Conservation (phyloP, 1,140 invertebrate genomes). For the Neocloeon triangulifer region DNA sequence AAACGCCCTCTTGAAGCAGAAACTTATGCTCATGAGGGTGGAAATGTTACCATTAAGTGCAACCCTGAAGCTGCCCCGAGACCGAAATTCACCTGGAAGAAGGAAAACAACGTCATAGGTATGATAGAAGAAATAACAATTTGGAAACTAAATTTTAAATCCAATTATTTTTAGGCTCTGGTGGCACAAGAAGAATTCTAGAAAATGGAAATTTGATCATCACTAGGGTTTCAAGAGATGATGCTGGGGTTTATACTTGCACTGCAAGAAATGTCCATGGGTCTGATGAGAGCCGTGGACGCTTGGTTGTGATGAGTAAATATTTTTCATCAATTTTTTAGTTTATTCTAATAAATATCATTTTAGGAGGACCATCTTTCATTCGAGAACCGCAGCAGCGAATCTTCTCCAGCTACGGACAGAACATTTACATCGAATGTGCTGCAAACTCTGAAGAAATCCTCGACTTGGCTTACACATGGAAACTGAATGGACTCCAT, state of each 20-base stretch:
- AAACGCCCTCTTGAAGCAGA: slow-evolving; percentile 72
- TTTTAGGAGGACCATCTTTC: slow-evolving; percentile 40
- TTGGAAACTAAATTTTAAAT: too few relatives aligned
- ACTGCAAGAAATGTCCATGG: slow-evolving; percentile 66
- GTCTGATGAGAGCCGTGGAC: slow-evolving; percentile 50
- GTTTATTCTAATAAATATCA: slow-evolving; percentile 8
- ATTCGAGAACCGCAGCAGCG: slow-evolving; percentile 35
- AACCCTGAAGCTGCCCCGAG: slow-evolving; percentile 83
- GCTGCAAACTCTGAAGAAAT: slow-evolving; percentile 55
- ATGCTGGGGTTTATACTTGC: slow-evolving; percentile 77
- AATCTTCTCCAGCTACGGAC: slow-evolving; percentile 40
- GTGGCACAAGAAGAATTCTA: slow-evolving; percentile 53
- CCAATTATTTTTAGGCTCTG: slow-evolving; percentile 18
- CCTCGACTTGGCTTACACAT: slow-evolving; percentile 71
- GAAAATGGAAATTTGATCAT: slow-evolving; percentile 72
- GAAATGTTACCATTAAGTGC: slow-evolving; percentile 80
- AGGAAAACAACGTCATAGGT: slow-evolving; percentile 63
- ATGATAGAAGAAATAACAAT: slow-evolving; percentile 10
- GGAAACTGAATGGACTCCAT: slow-evolving; percentile 67
- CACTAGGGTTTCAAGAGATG: slow-evolving; percentile 59
- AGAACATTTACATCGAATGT: slow-evolving; percentile 52
- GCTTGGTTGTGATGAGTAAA: slow-evolving; percentile 66
- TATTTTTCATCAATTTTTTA: too few relatives aligned
- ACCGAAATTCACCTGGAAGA: slow-evolving; percentile 77
- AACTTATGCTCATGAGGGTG: slow-evolving; percentile 71